Base-by-base conservation (phyloP, 2,113 vertebrate species). In the Pygoscelis antarcticus region DNA sequence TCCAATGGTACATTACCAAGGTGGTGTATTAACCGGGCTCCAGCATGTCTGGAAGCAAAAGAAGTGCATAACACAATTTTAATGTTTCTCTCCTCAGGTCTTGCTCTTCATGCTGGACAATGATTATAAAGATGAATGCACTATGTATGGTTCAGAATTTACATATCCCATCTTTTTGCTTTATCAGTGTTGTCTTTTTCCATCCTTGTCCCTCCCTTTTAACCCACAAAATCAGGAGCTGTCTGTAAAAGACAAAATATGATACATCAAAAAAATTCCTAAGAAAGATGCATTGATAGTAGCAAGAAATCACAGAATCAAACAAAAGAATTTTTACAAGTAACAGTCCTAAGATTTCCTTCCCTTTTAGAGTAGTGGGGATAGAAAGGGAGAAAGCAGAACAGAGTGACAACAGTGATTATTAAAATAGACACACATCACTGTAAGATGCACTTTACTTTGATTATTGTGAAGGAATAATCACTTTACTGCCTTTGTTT, bases 381-480 rank as follows among this genome's bases (percentile, higher is more conserved):
- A 75, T 40, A 61, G 18, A 83, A 84, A 34, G 2, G 8, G 20
- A 46, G 14, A 62, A 87, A 60, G 17, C 13, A 49, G 22, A 87
- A 23, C 5, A 89, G 18, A 66, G 17, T 75, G 70, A 72, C 71
- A 58, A 62, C 11, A 60, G 14, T 34, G 51, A 87, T 88, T 92
- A 60, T 65, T 87, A 88, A 96, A 79, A 93, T 81, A 82, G 94
- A 51, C 7, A 76, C 68, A 83, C 29, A 47, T n/a, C 9, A 81
- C 18, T 18, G 13, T 46, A 89, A 79, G 44, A 58, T 78, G 47
- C 9, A 93, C 58, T 71, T 95, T 64, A 78, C 32, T 80, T 82
- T 90, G 57, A 76, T 78, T 69, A 86, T 16, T 62, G 25, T 65
- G 68, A 93, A 70, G 10, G 75, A 88, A 93, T 76, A 88, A 90